Conservation (phyloP, 2,888 invertebrate genomes). For the Dynastes hyllus region DNA sequence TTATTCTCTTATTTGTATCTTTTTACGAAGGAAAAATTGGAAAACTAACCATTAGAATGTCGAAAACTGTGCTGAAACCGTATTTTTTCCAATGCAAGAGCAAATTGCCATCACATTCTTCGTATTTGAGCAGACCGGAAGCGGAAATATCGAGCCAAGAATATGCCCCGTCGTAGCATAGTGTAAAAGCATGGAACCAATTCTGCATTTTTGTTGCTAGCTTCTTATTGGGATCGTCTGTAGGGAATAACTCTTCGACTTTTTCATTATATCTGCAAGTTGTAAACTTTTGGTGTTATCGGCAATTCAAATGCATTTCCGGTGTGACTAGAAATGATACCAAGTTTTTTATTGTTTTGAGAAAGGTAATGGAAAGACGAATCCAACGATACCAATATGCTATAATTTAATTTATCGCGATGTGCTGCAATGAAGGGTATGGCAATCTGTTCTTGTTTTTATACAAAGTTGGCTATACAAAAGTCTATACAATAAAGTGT, state of each 20-base stretch:
- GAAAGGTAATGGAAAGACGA: too few species aligned
- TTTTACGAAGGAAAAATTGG: too few species aligned
- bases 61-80: slow-evolving; percentile 80
- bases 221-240: slow-evolving; percentile 33
- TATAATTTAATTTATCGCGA: too few species aligned
- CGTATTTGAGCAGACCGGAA: slow-evolving; percentile 76
- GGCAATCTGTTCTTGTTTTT: too few species aligned
- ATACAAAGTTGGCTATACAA: too few species aligned
- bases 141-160: slow-evolving; percentile 81
- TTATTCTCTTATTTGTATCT: neutral
- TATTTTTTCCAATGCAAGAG: slow-evolving; percentile 83
- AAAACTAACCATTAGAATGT: slow-evolving; percentile 77
- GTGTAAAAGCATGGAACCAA: slow-evolving; percentile 65
- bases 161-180: slow-evolving; percentile 75
- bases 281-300: neutral
- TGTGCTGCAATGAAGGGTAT: too few species aligned
- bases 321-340: too few species aligned
- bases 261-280: slow-evolving; percentile 31
- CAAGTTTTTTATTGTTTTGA: too few species aligned
- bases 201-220: slow-evolving; percentile 61
- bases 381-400: too few species aligned
- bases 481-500: too few species aligned
- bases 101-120: slow-evolving; percentile 81
- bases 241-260: slow-evolving; percentile 5
- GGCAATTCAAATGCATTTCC: too few species aligned